These are phyloP conservation scores for Lasioglossum marginatum DNA, from an alignment of 2,888 invertebrate species.

Conservation along the genomic window DNA sequence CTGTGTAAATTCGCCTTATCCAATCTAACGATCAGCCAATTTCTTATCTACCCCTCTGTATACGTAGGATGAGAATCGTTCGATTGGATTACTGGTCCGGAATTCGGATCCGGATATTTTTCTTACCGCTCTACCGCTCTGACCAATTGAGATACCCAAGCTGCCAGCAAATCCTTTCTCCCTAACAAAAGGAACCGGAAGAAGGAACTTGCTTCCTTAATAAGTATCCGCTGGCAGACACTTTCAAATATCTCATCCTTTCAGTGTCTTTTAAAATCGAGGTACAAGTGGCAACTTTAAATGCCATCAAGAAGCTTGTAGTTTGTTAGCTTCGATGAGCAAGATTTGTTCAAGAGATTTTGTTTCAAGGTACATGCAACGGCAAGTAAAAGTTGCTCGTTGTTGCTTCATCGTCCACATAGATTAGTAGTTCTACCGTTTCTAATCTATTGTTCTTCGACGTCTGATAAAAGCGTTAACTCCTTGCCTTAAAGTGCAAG, in stretches of 20 bases:
- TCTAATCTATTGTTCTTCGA: background rate
- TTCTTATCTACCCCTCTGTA: constrained; percentile 8
- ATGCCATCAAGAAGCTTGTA: background rate
- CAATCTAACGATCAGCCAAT: constrained; percentile 15
- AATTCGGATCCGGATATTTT: constrained; percentile 19
- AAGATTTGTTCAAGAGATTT: background rate
- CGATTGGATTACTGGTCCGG: constrained; percentile 16
- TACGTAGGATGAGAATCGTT: constrained; percentile 2
- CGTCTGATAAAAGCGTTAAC: background rate
- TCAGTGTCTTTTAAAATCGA: background rate
- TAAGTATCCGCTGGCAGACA: background rate
- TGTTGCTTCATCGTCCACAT: background rate
- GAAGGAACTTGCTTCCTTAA: background rate
- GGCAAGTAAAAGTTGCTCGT: background rate
- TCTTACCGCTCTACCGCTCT: constrained; percentile 19
- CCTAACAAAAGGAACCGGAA: background rate
- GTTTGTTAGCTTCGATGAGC: background rate
- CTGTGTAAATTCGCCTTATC: background rate
- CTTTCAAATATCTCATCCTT: background rate
- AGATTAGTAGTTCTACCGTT: background rate
- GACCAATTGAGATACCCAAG: constrained; percentile 12
- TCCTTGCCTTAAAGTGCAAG: background rate
- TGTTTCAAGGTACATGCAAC: background rate
- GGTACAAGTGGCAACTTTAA: background rate
- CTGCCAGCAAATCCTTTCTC: background rate